Conservation (phyloP, 1,140 invertebrate species). For the Mycetomoellerius zeteki region DNA sequence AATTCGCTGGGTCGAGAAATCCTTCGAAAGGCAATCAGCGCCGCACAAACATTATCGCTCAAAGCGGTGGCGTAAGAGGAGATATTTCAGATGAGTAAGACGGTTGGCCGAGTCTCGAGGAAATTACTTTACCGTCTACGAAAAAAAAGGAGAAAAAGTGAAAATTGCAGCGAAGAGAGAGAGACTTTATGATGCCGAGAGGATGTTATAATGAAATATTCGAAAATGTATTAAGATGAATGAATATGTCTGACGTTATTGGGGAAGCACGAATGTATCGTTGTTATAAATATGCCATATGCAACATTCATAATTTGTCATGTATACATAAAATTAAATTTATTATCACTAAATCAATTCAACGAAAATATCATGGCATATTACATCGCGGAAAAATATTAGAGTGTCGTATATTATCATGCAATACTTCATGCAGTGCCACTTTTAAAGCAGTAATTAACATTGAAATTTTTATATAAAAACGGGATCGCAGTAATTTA, state of each 20-base stretch:
- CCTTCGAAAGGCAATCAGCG: constrained; percentile 67
- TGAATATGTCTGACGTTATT: neutral
- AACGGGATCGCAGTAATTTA: neutral
- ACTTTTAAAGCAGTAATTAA: neutral
- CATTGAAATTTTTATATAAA: neutral
- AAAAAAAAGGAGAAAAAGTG: constrained; percentile 5
- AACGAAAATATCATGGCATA: neutral
- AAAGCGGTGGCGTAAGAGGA: constrained; percentile 67
- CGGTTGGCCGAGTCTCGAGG: constrained; percentile 10
- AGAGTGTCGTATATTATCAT: neutral
- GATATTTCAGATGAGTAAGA: constrained; percentile 71
- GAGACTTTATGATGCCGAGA: neutral
- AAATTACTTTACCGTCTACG: constrained; percentile 56
- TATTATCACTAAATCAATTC: neutral
- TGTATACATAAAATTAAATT: neutral
- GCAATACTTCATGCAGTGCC: neutral
- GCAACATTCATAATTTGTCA: neutral
- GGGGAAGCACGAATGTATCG: neutral
- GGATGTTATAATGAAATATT: constrained; percentile 26
- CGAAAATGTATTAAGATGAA: neutral
- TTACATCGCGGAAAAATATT: neutral
- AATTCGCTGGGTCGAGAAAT: constrained; percentile 57
- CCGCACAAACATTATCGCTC: constrained; percentile 73
- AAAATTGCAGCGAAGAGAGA: constrained; percentile 16
- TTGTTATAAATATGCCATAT: neutral